Evolutionary conservation across 2,888 invertebrate species (phyloP).

Genomic region (Odontocerum albicorne): DNA sequence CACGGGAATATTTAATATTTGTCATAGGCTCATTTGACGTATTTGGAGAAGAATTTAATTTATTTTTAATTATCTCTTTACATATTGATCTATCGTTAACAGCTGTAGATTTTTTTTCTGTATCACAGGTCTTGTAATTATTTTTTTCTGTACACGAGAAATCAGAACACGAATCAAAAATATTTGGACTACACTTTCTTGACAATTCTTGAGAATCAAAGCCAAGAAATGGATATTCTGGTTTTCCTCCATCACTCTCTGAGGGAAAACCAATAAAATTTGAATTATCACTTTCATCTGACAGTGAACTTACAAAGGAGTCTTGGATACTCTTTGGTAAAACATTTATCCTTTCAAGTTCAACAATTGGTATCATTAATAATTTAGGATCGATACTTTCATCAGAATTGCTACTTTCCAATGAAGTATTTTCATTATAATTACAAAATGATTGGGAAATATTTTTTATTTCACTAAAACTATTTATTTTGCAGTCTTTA

Average conservation of each 20-base stretch:
- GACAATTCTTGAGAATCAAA: neutral
- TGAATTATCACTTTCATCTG: neutral
- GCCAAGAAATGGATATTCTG: neutral
- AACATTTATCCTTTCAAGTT: neutral
- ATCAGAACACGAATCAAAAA: slow-evolving; percentile 6
- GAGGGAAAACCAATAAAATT: slow-evolving; percentile 1
- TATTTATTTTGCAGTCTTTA: too few relatives aligned
- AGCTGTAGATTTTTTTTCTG: too few relatives aligned
- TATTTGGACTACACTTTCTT: slow-evolving; percentile 4
- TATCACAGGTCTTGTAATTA: too few relatives aligned
- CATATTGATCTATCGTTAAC: too few relatives aligned
- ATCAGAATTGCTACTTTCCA: neutral
- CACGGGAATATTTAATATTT: too few relatives aligned
- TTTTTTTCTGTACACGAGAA: neutral
- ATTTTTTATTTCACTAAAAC: neutral
- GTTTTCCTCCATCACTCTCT: neutral
- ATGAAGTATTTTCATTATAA: neutral
- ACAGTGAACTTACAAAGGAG: neutral
- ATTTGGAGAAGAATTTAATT: too few relatives aligned
- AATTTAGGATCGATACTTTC: slow-evolving; percentile 1
- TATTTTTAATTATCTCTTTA: too few relatives aligned
- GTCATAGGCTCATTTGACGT: too few relatives aligned
- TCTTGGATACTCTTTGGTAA: too few relatives aligned
- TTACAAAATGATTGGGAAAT: too few relatives aligned
- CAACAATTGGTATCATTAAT: neutral